Base-by-base conservation (phyloP, 2,113 vertebrate genomes). In the Oryzias melastigma region DNA sequence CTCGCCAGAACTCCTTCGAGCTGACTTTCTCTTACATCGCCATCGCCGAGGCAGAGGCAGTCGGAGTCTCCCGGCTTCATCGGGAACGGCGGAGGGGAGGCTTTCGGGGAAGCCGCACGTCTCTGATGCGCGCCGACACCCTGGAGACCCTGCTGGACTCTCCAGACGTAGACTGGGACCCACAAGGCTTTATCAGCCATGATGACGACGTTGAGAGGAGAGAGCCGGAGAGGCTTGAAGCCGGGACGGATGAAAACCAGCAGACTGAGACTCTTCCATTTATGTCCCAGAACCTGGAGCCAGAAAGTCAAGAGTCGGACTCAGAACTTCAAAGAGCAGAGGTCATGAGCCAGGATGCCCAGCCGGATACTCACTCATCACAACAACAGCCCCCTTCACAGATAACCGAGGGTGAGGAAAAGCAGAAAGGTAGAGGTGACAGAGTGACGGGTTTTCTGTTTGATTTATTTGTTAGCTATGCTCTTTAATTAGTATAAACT, bases 21-120 rank as follows among this genome's bases (percentile, higher is more conserved):
- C 91, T 93, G 84, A 95, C 94, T 27, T 95, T 96, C 79, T 95
- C 94, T 52, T 94, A 95, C 85, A 92, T 95, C 7, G 93, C 94
- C 80, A 93, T 95, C 3, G 89, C 90, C 0, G 92, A 92, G 40
- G 60, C 88, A 0, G 88, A 92, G 15, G 81, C 83, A 0, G 82
- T 89, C 3, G 83, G 84, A 3, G 70, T 81, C 5, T 79, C 82
- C 0, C 72, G 85, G 14, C 88, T 85, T 73, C 86, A 84, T 43
- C 88, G 83, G 0, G 87, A 71, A 68, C 87, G 77, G 47, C 88
- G 92, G 43, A 75, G 90, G 65, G 75, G 24, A 0, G 58, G 81
- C 41, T 82, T 64, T 43, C 85, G 78, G 75, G 82, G 87, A 43
- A 67, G 66, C 56, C 80, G 52, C 43, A 45, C 81, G 13, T 68